These are phyloP conservation scores for Stramonita haemastoma DNA, from an alignment of 2,888 invertebrate genomes.

Conservation along the genomic window DNA sequence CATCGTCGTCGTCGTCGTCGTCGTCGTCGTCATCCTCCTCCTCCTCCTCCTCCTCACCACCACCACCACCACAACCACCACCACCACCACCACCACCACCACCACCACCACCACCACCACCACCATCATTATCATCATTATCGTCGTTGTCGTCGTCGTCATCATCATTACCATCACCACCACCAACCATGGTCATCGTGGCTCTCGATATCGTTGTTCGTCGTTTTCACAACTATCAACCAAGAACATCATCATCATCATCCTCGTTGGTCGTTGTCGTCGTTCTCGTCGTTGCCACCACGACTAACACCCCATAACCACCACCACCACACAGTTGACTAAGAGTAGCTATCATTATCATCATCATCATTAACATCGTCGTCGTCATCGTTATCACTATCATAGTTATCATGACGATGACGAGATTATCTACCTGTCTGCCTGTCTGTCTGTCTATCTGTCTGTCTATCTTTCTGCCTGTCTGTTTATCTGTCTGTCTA, in stretches of 20 bases:
- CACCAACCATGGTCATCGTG: too few relatives aligned
- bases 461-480: neutral
- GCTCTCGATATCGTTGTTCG: too few relatives aligned
- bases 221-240: too few relatives aligned
- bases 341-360: neutral
- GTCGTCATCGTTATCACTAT: neutral
- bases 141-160: neutral
- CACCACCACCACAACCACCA: too few relatives aligned
- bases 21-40: too few relatives aligned
- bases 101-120: too few relatives aligned
- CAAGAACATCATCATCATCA: too few relatives aligned
- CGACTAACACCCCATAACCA: neutral
- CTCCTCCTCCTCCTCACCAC: too few relatives aligned
- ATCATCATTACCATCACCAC: neutral
- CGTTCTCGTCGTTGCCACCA: too few relatives aligned
- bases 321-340: neutral
- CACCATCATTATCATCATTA: neutral
- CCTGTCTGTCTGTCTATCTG: neutral
- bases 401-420: neutral
- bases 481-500: neutral
- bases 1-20: too few relatives aligned
- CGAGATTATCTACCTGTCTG: neutral
- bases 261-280: too few relatives aligned
- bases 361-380: neutral
- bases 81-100: too few relatives aligned